Conservation (phyloP, 2,797 vertebrate genomes). For the Leucoraja ocellata region DNA sequence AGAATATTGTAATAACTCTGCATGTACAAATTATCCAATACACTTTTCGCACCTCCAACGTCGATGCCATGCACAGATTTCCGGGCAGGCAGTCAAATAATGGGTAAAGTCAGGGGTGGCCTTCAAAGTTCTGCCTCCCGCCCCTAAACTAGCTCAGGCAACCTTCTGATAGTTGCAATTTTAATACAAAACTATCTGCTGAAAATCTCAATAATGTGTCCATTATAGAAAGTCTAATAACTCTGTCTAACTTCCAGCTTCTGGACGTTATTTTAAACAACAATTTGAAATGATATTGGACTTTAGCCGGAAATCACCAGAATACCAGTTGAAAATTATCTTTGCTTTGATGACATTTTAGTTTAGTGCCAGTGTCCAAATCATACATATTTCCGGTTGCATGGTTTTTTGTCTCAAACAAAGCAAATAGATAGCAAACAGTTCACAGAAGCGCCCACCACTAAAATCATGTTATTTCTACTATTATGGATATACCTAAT, state of each 20-base stretch:
- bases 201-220: not conserved
- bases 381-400: not conserved
- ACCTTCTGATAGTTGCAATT: not conserved
- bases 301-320: conserved; percentile 48
- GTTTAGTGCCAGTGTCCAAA: conserved; percentile 42
- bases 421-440: not conserved
- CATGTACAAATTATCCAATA: not conserved
- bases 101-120: conserved; percentile 1
- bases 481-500: not conserved
- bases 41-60: not conserved
- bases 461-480: not conserved
- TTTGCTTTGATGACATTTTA: conserved; percentile 47
- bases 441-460: not conserved
- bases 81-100: not conserved
- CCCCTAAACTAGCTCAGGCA: conserved; percentile 1
- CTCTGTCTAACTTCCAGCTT: not conserved
- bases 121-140: not conserved
- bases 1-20: not conserved
- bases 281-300: not conserved
- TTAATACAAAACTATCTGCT: not conserved
- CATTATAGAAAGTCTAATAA: not conserved
- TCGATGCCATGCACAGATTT: not conserved
- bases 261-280: not conserved
- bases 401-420: not conserved
- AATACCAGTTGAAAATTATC: conserved; percentile 50